Evolutionary conservation across 2,888 invertebrate genomes (phyloP).

Genomic region (Pimpla rufipes): DNA sequence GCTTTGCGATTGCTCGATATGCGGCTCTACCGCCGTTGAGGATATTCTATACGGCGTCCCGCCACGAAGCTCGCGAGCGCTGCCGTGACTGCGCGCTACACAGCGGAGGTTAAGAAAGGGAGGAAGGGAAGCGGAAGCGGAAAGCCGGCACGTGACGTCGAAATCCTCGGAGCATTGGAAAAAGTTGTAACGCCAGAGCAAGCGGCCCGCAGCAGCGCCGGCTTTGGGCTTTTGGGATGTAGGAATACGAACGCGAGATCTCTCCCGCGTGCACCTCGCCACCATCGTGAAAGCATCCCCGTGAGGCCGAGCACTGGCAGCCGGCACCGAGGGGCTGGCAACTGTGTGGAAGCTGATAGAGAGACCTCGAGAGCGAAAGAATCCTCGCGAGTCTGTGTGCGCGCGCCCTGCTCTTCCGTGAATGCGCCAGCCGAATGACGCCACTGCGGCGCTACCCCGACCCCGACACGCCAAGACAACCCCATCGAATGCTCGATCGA

Average conservation of each 20-base stretch:
- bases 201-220: conserved; percentile 9
- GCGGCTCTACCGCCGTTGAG: conserved; percentile 5
- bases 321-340: background rate
- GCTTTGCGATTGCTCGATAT: conserved; percentile 29
- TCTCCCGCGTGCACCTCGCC: conserved; percentile 9
- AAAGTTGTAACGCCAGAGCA: conserved; percentile 31
- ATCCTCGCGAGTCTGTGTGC: conserved; percentile 29
- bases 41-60: background rate
- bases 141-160: conserved; percentile 60
- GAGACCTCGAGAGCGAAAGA: conserved; percentile 6
- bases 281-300: conserved; percentile 50
- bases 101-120: conserved; percentile 12
- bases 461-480: conserved; percentile 9
- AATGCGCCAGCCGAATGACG: conserved; percentile 52
- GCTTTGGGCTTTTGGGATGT: conserved; percentile 45
- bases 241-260: conserved; percentile 35
- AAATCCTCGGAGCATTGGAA: conserved; percentile 37
- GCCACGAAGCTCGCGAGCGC: background rate
- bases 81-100: conserved; percentile 2
- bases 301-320: conserved; percentile 37
- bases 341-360: conserved; percentile 8
- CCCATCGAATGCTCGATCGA: conserved; percentile 44
- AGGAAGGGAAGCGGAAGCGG: conserved; percentile 53
- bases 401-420: conserved; percentile 23
- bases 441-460: conserved; percentile 38